Evolutionary conservation across 2,113 vertebrate genomes (phyloP), one percentile per base, ranked within the genome.

Genomic region (Merops nubicus): DNA sequence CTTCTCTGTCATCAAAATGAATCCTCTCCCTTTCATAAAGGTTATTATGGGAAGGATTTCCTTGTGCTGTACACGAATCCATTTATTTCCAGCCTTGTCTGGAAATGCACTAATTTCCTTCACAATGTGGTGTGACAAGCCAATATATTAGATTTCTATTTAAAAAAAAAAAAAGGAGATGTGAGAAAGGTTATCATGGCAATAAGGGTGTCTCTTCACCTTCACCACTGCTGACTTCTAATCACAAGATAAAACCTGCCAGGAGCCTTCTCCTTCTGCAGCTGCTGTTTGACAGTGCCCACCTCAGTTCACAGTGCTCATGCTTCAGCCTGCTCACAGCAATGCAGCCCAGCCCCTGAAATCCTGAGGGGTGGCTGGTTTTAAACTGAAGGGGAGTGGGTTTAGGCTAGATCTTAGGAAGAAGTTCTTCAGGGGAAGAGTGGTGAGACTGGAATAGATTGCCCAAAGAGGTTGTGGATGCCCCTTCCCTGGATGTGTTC

Each of bases 1-100:
- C 45, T 93, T 83, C 57, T 85, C 74, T 88, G 78, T 83, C 89
- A 80, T 94, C 85, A 83, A 90, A 93, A 91, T 54, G 47, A 90
- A 54, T 94, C 45, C 38, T 89, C 25, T 95, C 70, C 34, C 53
- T 91, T 88, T 90, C 75, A 67, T 79, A 91, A 70, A 88, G 67
- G 48, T 91, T 85, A 83, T 68, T 93, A 69, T 47, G 38, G 29
- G 42, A 93, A 91, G 12, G 53, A 28, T 85, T 72, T 96, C 42
- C 38, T 67, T 16, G 9, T 47, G 56, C 68, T 74, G 19, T 53
- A 63, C 50, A 38, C 2, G 17, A 88, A 47, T 83, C 72, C 64
- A 79, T 77, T 91, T 80, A 75, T 90, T 94, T 92, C 60, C 59
- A 82, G 6, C 60, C 62, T 67, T 85, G 57, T 31, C 42, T 88